Conservation (phyloP, 2,888 invertebrate genomes). For the Lasius fuliginosus region DNA sequence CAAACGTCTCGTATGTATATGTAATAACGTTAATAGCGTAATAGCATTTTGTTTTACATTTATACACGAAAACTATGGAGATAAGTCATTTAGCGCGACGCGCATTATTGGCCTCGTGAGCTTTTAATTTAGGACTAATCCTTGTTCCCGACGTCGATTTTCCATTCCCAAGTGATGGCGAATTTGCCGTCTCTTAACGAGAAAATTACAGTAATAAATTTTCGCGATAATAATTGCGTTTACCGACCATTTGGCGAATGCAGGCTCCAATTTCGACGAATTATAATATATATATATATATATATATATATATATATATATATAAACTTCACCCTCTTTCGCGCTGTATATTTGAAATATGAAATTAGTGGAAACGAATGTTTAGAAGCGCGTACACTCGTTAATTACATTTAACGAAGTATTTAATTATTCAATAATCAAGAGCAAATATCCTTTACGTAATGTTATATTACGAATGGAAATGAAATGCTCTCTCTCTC, state of each 20-base stretch:
- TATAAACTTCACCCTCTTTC: background rate
- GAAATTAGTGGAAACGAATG: background rate
- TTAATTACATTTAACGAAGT: background rate
- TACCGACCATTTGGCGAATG: background rate
- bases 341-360: background rate
- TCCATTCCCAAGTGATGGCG: background rate
- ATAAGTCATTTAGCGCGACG: conserved; percentile 25
- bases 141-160: conserved; percentile 4
- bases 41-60: conserved; percentile 5
- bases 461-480: background rate
- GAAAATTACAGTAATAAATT: conserved; percentile 22
- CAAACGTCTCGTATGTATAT: background rate
- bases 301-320: background rate
- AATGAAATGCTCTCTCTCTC: background rate
- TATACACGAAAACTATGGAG: conserved; percentile 15
- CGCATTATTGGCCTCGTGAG: conserved; percentile 21
- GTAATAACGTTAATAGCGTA: background rate
- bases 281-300: background rate
- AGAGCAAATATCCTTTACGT: background rate
- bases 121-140: conserved; percentile 43
- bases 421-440: conserved; percentile 7
- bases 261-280: conserved; percentile 11
- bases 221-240: background rate
- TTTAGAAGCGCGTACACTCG: background rate
- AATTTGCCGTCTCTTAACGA: background rate